Conservation (phyloP, 2,888 invertebrate genomes). For the Drosophila paranaensis region DNA sequence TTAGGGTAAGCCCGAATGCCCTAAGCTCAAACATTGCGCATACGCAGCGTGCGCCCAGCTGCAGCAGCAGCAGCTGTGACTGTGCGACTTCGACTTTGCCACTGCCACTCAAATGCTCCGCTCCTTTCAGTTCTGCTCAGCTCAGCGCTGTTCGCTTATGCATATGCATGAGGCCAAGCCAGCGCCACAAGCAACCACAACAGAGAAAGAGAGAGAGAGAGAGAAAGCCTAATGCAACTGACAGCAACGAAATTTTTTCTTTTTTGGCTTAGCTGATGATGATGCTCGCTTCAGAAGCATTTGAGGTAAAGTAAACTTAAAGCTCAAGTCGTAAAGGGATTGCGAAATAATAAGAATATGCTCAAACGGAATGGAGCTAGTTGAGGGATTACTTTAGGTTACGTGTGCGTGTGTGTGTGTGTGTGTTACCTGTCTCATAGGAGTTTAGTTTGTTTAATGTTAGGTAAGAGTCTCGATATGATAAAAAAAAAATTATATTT, state of each 20-base stretch:
- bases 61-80: conserved; percentile 14
- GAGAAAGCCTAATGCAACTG: conserved; percentile 38
- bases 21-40: conserved; percentile 47
- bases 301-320: conserved; percentile 28
- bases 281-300: neutral
- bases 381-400: conserved; percentile 6
- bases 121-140: conserved; percentile 20
- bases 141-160: conserved; percentile 47
- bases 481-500: neutral
- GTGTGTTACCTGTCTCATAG: neutral
- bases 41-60: conserved; percentile 48
- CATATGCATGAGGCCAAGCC: conserved; percentile 53
- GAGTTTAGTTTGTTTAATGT: neutral
- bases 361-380: conserved; percentile 38
- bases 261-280: conserved; percentile 19
- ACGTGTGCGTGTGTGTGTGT: neutral
- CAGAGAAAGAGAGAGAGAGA: neutral
- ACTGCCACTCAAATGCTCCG: conserved; percentile 24
- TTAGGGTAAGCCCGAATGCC: conserved; percentile 27
- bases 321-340: conserved; percentile 31
- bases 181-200: conserved; percentile 9
- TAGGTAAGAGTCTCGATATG: neutral
- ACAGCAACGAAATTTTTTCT: conserved; percentile 35
- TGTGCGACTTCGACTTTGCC: conserved; percentile 6
- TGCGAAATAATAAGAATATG: conserved; percentile 36